Evolutionary conservation across 2,797 vertebrate genomes (phyloP).

Genomic region (Melopsittacus undulatus): DNA sequence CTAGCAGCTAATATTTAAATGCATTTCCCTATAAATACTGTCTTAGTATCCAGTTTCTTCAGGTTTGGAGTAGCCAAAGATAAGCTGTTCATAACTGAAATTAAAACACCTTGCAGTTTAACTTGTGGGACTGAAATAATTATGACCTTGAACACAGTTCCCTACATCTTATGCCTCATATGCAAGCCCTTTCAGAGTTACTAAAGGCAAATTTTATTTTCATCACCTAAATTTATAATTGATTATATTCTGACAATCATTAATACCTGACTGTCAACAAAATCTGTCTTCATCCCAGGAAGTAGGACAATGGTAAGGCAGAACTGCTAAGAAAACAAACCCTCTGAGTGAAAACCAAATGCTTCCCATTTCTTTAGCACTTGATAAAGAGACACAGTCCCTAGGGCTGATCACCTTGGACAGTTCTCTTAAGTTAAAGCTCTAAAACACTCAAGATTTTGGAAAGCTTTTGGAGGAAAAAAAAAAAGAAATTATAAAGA

Average conservation of each 20-base stretch:
- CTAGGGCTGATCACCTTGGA: background rate
- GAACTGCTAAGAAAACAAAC: background rate
- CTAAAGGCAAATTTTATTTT: background rate
- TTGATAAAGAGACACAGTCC: background rate
- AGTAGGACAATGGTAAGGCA: background rate
- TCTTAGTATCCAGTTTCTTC: background rate
- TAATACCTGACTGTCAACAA: background rate
- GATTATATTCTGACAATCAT: background rate
- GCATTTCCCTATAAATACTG: background rate
- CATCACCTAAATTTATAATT: background rate
- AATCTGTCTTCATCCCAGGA: background rate
- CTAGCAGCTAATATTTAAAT: background rate
- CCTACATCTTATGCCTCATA: background rate
- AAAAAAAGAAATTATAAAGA: background rate
- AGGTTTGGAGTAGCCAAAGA: background rate
- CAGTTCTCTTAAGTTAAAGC: background rate
- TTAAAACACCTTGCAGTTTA: background rate
- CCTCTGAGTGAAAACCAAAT: background rate
- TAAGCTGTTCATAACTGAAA: background rate
- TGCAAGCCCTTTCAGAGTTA: background rate
- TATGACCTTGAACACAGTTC: conserved; percentile 1
- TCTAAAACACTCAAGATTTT: background rate
- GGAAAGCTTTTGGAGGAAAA: background rate
- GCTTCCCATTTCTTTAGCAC: background rate
- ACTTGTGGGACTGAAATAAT: background rate